Evolutionary conservation across 2,888 invertebrate genomes (phyloP).

Genomic region (Sicus ferrugineus): DNA sequence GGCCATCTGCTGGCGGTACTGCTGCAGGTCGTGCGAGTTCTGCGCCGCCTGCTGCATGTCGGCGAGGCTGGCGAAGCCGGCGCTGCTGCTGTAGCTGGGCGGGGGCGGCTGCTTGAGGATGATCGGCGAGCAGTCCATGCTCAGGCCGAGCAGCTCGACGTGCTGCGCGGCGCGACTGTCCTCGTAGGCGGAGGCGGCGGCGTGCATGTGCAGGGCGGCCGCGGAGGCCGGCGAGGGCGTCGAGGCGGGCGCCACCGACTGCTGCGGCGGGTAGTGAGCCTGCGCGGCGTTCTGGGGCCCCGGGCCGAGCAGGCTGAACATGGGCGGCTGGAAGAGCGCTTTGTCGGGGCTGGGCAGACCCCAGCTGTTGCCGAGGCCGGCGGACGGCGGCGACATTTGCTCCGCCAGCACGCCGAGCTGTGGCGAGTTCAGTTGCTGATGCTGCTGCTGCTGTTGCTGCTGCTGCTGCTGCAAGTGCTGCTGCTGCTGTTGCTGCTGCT

Average conservation of each 20-base stretch:
- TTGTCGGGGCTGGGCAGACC: conserved; percentile 75
- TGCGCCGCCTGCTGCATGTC: conserved; percentile 67
- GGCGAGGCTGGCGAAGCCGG: conserved; percentile 66
- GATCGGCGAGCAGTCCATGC: conserved; percentile 69
- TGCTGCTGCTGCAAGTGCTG: conserved; percentile 52
- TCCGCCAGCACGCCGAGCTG: conserved; percentile 61
- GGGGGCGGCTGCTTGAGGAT: conserved; percentile 73
- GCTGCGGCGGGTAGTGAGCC: conserved; percentile 67
- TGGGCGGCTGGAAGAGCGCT: conserved; percentile 71
- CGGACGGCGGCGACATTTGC: conserved; percentile 69
- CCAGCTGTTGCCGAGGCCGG: conserved; percentile 74
- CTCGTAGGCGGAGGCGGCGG: conserved; percentile 46
- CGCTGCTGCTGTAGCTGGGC: conserved; percentile 69
- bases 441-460: conserved; percentile 52
- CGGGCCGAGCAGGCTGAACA: conserved; percentile 73
- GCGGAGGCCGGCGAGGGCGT: conserved; percentile 60
- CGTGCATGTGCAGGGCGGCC: conserved; percentile 61
- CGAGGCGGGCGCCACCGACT: conserved; percentile 50
- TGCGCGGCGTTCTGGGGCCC: conserved; percentile 66
- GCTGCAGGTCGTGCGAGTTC: conserved; percentile 67
- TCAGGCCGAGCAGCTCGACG: conserved; percentile 69
- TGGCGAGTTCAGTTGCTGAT: conserved; percentile 60
- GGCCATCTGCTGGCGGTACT: conserved; percentile 67
- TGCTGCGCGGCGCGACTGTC: conserved; percentile 63
- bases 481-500: conserved; percentile 51